Percentiles rank a stretch among this genome's conserved stretches.
Evolutionary conservation across 2,797 vertebrate genomes (phyloP).

Genomic region (Leptatherina wallacei): DNA sequence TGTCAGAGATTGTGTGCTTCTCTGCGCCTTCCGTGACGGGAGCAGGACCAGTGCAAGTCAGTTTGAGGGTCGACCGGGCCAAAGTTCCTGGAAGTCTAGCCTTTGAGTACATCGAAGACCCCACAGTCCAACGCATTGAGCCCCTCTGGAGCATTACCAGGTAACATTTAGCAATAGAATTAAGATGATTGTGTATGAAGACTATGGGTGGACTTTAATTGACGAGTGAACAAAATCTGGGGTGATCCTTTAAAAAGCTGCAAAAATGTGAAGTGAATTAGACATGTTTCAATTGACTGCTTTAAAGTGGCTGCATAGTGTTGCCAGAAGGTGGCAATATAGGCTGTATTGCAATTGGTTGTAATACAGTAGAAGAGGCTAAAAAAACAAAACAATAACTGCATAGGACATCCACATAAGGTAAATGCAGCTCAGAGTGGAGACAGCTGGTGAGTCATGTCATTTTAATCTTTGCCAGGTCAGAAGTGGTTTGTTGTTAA

Average conservation of each 20-base stretch:
- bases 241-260: not conserved
- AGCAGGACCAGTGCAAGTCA: conserved; percentile 86
- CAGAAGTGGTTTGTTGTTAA: not conserved
- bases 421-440: not conserved
- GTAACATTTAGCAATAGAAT: conserved; percentile 68
- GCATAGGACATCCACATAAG: not conserved
- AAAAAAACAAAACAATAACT: not conserved
- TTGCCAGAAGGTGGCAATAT: not conserved
- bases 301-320: not conserved
- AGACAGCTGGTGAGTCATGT: not conserved
- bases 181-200: not conserved
- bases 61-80: conserved; percentile 89
- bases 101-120: conserved; percentile 95
- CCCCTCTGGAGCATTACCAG: conserved; percentile 97
- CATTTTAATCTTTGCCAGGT: not conserved
- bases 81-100: conserved; percentile 85
- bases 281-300: not conserved
- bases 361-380: not conserved
- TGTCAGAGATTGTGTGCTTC: conserved; percentile 91
- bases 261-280: not conserved
- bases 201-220: not conserved
- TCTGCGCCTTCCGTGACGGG: conserved; percentile 88
- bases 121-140: conserved; percentile 92
- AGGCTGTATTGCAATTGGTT: not conserved
- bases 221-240: not conserved